A percentile compares a stretch with the other conserved stretches of the same genome.
These are phyloP conservation scores for Acropora yongei DNA, from an alignment of 64 coral and sea anemone genomes.

Conservation along the genomic window DNA sequence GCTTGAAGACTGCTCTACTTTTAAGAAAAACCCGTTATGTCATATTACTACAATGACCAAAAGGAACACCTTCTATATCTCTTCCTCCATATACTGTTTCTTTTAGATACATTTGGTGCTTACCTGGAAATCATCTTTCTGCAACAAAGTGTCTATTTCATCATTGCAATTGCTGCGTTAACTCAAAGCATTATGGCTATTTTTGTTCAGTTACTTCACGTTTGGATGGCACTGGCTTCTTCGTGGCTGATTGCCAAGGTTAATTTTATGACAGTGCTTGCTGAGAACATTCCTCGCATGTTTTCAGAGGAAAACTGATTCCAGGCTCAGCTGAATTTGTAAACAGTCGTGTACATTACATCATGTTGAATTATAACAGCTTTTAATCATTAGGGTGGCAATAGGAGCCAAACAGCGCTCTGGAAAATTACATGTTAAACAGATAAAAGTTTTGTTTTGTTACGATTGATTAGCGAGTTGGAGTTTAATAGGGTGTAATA, in stretches of 20 bases:
- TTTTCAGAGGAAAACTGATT: neutral
- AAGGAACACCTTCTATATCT: neutral
- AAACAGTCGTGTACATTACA: neutral
- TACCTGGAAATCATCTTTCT: neutral
- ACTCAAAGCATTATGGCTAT: neutral
- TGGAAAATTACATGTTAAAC: no score
- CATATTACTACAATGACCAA: neutral
- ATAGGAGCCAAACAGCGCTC: no score
- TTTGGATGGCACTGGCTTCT: slow-evolving; percentile 11
- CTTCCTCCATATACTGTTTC: neutral
- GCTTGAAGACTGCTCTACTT: neutral
- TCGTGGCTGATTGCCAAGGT: neutral
- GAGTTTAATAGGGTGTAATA: no score
- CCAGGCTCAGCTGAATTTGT: neutral
- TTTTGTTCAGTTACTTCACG: neutral
- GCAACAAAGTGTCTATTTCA: neutral
- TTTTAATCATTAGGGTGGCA: neutral
- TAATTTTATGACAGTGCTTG: slow-evolving; percentile 15
- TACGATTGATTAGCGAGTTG: no score
- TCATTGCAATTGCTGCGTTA: neutral
- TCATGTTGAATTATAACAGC: neutral
- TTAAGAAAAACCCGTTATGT: neutral
- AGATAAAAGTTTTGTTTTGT: no score
- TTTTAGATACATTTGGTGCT: no score
- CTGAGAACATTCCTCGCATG: slow-evolving; percentile 11